Percentiles rank a stretch among this genome's conserved stretches.
phyloP scores from a whole-genome alignment of 2,113 vertebrate genomes.

The Syngnathoides biaculeatus region DNA sequence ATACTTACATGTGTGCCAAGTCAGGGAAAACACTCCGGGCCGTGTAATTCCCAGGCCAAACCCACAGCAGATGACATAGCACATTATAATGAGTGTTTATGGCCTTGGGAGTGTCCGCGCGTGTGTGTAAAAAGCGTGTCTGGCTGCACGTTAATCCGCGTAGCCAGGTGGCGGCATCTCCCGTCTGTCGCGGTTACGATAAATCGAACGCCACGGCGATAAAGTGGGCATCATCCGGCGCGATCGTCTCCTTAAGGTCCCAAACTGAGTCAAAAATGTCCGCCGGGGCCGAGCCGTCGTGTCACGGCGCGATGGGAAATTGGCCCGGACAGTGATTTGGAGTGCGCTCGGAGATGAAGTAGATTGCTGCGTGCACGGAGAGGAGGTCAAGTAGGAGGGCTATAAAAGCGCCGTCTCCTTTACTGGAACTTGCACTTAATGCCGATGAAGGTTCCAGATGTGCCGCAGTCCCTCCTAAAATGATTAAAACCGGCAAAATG shows the following conservation, averaged over 20 bases:
- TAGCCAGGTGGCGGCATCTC: conserved; percentile 48
- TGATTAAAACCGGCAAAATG: conserved; percentile 19
- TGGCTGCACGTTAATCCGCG: conserved; percentile 28
- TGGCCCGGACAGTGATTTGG: conserved; percentile 41
- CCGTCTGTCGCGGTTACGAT: conserved; percentile 6
- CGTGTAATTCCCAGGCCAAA: conserved; percentile 61
- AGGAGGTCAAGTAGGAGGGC: conserved; percentile 50
- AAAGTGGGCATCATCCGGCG: conserved; percentile 25
- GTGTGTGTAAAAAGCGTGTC: conserved; percentile 18
- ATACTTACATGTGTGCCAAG: conserved; percentile 60
- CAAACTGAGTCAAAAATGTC: conserved; percentile 30
- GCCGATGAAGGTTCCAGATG: conserved; percentile 37
- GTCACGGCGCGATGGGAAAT: conserved; percentile 24
- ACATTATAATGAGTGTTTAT: conserved; percentile 66
- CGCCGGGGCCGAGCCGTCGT: conserved; percentile 24
- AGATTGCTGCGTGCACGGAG: conserved; percentile 19
- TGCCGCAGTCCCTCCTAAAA: conserved; percentile 9
- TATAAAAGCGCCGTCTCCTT: conserved; percentile 52
- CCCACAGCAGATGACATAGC: conserved; percentile 59
- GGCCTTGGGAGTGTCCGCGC: conserved; percentile 36
- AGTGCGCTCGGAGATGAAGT: conserved; percentile 33
- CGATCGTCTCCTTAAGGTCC: conserved; percentile 27
- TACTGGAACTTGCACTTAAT: conserved; percentile 38
- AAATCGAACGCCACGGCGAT: conserved; percentile 12
- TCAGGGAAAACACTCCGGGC: conserved; percentile 62